Conservation (phyloP, 2,113 vertebrate genomes). For the Nipponia nippon region DNA sequence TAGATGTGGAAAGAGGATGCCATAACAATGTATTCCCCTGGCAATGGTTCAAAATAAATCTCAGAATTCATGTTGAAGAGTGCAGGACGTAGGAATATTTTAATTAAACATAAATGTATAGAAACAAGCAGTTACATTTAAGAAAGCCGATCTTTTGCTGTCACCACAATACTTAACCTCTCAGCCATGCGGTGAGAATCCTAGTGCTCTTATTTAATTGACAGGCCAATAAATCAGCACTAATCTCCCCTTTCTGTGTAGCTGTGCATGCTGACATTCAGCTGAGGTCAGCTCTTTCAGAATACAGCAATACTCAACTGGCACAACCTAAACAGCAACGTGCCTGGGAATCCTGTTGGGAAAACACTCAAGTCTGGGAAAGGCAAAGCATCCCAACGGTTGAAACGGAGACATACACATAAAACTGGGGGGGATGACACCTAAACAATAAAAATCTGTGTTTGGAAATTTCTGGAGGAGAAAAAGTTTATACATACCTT, state of each 20-base stretch:
- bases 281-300: background rate
- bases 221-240: slow-evolving; percentile 33
- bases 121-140: background rate
- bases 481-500: background rate
- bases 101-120: slow-evolving; percentile 36
- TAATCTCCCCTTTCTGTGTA: background rate
- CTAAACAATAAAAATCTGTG: background rate
- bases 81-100: slow-evolving; percentile 16
- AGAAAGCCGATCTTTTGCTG: slow-evolving; percentile 6
- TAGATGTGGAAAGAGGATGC: slow-evolving; percentile 55
- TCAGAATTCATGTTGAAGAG: background rate
- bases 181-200: background rate
- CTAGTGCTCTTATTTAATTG: slow-evolving; percentile 12
- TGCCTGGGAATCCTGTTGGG: background rate
- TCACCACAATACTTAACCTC: slow-evolving; percentile 15
- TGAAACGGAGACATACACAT: background rate
- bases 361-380: background rate
- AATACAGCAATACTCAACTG: background rate
- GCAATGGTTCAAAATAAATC: slow-evolving; percentile 45
- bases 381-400: background rate
- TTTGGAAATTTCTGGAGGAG: background rate
- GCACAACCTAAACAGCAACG: background rate
- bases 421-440: background rate
- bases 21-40: slow-evolving; percentile 55
- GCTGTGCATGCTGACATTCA: slow-evolving; percentile 10